A percentile compares a stretch with the other conserved stretches of the same genome.
phyloP scores from a whole-genome alignment of 2,113 vertebrate genomes.

The Nyctereutes procyonoides region DNA sequence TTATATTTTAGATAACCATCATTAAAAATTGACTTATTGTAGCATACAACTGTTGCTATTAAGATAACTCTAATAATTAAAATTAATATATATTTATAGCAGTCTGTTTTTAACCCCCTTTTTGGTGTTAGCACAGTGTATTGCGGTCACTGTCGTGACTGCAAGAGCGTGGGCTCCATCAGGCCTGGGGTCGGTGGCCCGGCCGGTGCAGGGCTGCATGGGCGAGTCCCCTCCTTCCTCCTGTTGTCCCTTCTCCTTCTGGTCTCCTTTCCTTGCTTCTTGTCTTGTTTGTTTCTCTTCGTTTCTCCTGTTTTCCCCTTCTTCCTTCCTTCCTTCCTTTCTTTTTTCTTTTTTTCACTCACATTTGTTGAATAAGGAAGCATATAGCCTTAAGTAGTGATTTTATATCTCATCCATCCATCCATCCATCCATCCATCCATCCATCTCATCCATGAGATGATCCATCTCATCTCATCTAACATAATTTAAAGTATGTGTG shows the following conservation, averaged over 20 bases:
- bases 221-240: background rate
- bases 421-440: background rate
- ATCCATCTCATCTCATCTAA: too few relatives aligned
- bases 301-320: background rate
- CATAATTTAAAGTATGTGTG: background rate
- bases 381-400: background rate
- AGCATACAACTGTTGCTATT: background rate
- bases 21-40: background rate
- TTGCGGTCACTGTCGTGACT: fast-evolving
- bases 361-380: background rate
- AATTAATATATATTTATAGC: fast-evolving
- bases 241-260: fast-evolving
- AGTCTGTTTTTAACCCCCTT: fast-evolving
- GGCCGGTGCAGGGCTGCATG: too few relatives aligned
- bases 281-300: background rate
- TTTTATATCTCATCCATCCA: background rate
- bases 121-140: fast-evolving
- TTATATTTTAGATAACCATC: background rate
- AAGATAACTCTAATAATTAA: background rate
- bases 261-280: background rate
- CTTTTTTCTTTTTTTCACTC: background rate
- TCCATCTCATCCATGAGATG: too few relatives aligned
- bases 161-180: fast-evolving
- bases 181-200: background rate
- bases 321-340: background rate